Conservation (phyloP, 2,888 invertebrate species). For the Pristionchus entomophagus region DNA sequence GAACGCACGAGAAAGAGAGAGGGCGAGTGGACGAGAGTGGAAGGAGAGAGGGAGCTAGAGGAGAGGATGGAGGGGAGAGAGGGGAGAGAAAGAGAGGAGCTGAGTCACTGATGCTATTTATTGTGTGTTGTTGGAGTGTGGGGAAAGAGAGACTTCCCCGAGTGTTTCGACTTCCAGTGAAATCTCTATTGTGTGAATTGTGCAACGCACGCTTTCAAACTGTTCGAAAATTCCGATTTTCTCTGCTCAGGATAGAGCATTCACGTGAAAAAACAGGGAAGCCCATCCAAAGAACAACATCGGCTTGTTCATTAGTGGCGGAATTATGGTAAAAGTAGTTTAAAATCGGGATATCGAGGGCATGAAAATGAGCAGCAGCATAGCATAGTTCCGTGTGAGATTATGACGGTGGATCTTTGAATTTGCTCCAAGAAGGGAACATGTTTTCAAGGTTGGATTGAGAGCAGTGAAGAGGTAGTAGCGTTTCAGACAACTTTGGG, state of each 20-base stretch:
- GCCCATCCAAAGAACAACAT: too few relatives aligned
- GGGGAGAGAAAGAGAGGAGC: neutral
- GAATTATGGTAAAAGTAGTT: neutral
- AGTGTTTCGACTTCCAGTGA: neutral
- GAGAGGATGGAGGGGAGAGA: neutral
- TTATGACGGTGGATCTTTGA: too few relatives aligned
- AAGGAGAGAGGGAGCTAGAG: neutral
- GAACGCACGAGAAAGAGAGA: neutral
- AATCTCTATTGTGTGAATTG: neutral
- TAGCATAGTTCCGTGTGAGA: too few relatives aligned
- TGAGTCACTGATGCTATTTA: constrained; percentile 27
- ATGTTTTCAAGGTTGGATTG: too few relatives aligned
- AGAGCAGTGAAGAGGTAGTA: too few relatives aligned
- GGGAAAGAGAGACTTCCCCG: constrained; percentile 3
- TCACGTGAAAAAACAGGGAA: too few relatives aligned
- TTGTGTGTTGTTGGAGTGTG: constrained; percentile 4
- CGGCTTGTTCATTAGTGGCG: neutral
- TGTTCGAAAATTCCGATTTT: too few relatives aligned
- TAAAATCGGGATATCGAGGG: too few relatives aligned
- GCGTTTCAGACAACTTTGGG: too few relatives aligned
- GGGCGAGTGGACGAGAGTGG: constrained; percentile 13
- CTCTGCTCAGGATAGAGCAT: too few relatives aligned
- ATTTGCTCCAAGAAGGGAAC: neutral
- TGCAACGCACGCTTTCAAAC: too few relatives aligned
- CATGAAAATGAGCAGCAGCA: too few relatives aligned